These are phyloP conservation scores for Drosophila sordidula DNA, from an alignment of 2,888 invertebrate species.

Conservation along the genomic window DNA sequence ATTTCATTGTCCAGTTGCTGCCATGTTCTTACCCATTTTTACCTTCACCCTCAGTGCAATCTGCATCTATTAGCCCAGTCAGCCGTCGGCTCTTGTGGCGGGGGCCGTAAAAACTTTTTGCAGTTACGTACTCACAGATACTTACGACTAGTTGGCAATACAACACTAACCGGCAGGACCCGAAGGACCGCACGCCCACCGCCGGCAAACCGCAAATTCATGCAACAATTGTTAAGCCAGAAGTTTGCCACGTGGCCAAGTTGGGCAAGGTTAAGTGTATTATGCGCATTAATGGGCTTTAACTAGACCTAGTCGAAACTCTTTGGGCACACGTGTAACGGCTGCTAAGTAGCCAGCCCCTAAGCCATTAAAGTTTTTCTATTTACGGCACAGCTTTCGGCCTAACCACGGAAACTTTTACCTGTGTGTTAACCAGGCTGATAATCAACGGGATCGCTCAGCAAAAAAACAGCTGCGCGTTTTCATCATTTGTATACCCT, in stretches of 20 bases:
- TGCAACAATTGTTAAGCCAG: conserved; percentile 74
- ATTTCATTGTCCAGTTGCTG: conserved; percentile 3
- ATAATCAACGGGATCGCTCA: conserved; percentile 46
- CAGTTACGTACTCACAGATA: conserved; percentile 32
- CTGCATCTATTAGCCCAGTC: conserved; percentile 43
- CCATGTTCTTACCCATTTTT: not conserved
- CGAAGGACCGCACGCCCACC: not conserved
- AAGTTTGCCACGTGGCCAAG: conserved; percentile 66
- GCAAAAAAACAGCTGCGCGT: conserved; percentile 27
- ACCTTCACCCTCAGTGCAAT: conserved; percentile 15
- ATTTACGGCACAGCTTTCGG: conserved; percentile 53
- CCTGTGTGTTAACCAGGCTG: conserved; percentile 37
- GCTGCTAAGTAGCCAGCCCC: conserved; percentile 56
- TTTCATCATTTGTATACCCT: conserved; percentile 22
- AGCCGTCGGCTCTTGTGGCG: conserved; percentile 28
- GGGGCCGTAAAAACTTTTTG: conserved; percentile 54
- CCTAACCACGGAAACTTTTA: conserved; percentile 39
- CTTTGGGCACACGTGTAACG: conserved; percentile 65
- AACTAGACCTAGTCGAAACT: conserved; percentile 47
- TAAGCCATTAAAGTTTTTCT: conserved; percentile 55
- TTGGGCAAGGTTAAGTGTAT: conserved; percentile 64
- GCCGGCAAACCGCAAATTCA: conserved; percentile 62
- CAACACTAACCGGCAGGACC: conserved; percentile 5
- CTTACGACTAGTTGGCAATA: conserved; percentile 40
- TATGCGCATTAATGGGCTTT: conserved; percentile 64